These are phyloP conservation scores for Machimus rusticus DNA, from an alignment of 2,888 invertebrate genomes.

Conservation along the genomic window DNA sequence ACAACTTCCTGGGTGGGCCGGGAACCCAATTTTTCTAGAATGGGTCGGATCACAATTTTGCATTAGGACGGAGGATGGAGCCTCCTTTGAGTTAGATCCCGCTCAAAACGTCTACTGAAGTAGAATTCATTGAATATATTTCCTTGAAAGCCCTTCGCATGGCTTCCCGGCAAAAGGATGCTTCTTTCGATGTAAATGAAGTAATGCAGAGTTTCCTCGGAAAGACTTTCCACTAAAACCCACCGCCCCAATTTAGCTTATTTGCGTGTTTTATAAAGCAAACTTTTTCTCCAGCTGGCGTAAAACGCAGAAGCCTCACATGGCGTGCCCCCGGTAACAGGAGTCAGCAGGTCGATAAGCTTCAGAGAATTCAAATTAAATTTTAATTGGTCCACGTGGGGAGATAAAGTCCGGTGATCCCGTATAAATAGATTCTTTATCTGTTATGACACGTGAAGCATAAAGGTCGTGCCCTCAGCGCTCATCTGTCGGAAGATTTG, in stretches of 20 bases:
- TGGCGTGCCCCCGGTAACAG: not conserved
- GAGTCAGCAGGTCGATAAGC: not conserved
- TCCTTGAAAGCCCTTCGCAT: not conserved
- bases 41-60: not conserved
- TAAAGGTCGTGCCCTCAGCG: not conserved
- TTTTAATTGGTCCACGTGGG: conserved; percentile 19
- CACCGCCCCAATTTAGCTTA: not conserved
- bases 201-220: not conserved
- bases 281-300: not conserved
- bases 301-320: not conserved
- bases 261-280: not conserved
- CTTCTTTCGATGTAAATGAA: conserved; percentile 6
- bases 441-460: not conserved
- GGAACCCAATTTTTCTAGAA: not conserved
- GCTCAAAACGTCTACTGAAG: not conserved
- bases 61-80: not conserved
- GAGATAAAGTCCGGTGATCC: not conserved
- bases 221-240: not conserved
- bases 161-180: not conserved
- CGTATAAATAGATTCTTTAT: conserved; percentile 13
- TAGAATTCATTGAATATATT: conserved; percentile 1
- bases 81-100: not conserved
- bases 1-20: conserved; percentile 3
- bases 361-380: conserved; percentile 10
- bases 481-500: not conserved